These are phyloP conservation scores for Xiphorhynchus erythropygius DNA, from an alignment of 2,797 vertebrate genomes.

Conservation along the genomic window DNA sequence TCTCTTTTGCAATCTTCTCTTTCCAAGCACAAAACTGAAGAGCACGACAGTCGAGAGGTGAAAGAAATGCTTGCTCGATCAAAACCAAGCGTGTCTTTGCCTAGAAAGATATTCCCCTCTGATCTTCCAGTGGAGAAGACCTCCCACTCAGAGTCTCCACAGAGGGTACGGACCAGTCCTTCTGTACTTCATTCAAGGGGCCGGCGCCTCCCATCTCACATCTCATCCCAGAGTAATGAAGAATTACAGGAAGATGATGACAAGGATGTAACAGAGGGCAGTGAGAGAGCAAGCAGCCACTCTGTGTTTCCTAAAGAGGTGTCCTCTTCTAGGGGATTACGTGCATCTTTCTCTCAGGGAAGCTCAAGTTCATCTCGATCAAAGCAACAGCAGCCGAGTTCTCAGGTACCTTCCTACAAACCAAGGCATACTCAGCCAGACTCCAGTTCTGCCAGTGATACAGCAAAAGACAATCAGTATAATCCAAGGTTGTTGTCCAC, in stretches of 20 bases:
- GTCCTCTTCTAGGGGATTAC: constrained; percentile 29
- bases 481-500: constrained; percentile 25
- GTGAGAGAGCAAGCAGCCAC: constrained; percentile 42
- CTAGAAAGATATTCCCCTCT: constrained; percentile 18
- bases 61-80: not conserved
- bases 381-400: constrained; percentile 40
- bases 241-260: constrained; percentile 30
- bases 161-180: not conserved
- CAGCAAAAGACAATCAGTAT: constrained; percentile 12
- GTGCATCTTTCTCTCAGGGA: constrained; percentile 54
- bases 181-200: constrained; percentile 60
- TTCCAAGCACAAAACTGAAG: constrained; percentile 32
- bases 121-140: constrained; percentile 4
- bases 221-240: constrained; percentile 12
- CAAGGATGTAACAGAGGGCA: constrained; percentile 51
- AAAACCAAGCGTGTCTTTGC: constrained; percentile 17
- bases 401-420: constrained; percentile 51
- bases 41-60: not conserved
- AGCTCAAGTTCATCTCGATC: constrained; percentile 44
- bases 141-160: not conserved
- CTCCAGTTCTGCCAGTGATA: constrained; percentile 26
- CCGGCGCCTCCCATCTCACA: not conserved
- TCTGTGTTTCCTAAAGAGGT: constrained; percentile 36
- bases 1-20: not conserved
- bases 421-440: not conserved